phyloP scores from a whole-genome alignment of 2,113 vertebrate species.

The Mastomys natalensis region DNA sequence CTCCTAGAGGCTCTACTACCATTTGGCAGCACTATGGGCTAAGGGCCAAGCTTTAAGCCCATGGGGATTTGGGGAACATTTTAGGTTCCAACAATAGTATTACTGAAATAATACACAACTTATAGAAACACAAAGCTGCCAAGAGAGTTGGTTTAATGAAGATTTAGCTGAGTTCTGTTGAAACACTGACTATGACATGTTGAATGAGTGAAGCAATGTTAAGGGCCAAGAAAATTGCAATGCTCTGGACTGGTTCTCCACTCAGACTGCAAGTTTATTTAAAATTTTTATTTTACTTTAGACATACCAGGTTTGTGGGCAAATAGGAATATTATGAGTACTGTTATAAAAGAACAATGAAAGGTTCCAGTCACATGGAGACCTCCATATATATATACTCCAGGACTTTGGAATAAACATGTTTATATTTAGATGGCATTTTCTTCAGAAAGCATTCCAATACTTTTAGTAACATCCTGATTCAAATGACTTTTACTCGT shows the following conservation, averaged over 20 bases:
- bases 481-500: not conserved
- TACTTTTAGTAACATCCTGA: not conserved
- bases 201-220: not conserved
- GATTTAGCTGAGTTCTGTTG: not conserved
- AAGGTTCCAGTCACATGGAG: not conserved
- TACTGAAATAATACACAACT: not conserved
- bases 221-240: not conserved
- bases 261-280: not conserved
- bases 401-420: not conserved
- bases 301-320: not conserved
- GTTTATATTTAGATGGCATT: not conserved
- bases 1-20: not conserved
- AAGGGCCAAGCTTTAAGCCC: not conserved
- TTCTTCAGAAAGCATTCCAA: not conserved
- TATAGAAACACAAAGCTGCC: not conserved
- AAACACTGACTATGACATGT: not conserved
- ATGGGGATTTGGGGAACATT: not conserved
- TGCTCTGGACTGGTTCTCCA: not conserved
- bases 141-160: not conserved
- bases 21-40: not conserved
- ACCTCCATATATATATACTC: not conserved
- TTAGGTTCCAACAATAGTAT: not conserved
- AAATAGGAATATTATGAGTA: not conserved
- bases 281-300: not conserved
- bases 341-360: not conserved